Evolutionary conservation across 1,140 invertebrate genomes (phyloP).

Genomic region (Fragariocoptes setiger): DNA sequence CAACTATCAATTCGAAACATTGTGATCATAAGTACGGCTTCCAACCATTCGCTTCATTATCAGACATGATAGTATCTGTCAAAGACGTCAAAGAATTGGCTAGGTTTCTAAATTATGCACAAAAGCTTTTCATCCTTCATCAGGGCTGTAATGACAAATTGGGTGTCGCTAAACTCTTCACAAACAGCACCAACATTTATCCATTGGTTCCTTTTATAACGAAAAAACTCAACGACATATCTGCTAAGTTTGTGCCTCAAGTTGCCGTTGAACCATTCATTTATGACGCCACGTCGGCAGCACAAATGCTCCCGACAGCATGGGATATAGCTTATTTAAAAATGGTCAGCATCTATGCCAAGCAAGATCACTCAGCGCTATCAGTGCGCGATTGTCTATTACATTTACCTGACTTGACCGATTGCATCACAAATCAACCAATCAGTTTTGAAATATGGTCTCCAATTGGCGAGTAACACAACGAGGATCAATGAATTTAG

Average conservation of each 20-base stretch:
- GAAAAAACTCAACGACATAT: not conserved
- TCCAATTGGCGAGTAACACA: too few species aligned
- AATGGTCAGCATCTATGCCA: constrained; percentile 5
- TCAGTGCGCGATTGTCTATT: too few species aligned
- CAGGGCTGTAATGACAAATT: not conserved
- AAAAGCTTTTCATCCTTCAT: not conserved
- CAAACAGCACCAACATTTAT: not conserved
- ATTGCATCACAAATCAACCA: too few species aligned
- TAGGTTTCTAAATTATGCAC: constrained; percentile 29
- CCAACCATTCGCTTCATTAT: constrained; percentile 51
- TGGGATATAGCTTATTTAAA: constrained; percentile 5
- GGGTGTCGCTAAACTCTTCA: not conserved
- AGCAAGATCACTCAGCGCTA: too few species aligned
- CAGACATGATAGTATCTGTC: constrained; percentile 57
- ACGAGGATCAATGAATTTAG: too few species aligned
- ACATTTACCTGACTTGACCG: too few species aligned
- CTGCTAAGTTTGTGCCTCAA: not conserved
- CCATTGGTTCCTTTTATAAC: not conserved
- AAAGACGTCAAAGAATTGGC: constrained; percentile 62
- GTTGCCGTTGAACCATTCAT: not conserved
- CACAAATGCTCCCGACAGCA: constrained; percentile 3
- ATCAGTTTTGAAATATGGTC: too few species aligned
- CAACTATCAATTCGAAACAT: constrained; percentile 70
- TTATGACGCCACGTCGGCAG: constrained; percentile 1
- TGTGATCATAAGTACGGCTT: constrained; percentile 56